Base-by-base conservation (phyloP, 1,140 invertebrate genomes). In the Pseudomyrmex gracilis region DNA sequence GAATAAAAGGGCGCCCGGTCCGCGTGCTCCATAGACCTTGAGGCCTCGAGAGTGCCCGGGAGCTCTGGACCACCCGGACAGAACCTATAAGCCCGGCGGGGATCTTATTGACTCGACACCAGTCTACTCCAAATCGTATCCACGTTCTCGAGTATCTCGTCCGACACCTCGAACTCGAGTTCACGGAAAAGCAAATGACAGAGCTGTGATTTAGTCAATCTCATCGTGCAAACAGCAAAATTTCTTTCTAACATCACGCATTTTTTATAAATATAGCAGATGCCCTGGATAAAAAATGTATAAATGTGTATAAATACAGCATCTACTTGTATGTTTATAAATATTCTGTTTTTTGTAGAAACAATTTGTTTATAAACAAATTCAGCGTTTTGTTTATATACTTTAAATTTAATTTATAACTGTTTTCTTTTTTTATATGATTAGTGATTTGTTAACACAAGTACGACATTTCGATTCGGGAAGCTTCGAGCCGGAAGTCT, bases 21-120 rank as follows among this genome's bases (percentile, higher is more conserved):
- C 82, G 64, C 60, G 64, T 84, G 87, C 34, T 84, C 53, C 53
- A 22, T 58, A 63, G 45, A 67, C 76, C 86, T 87, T 24, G 67
- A 83, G 87, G 73, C 73, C 73, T 68, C 80, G 73, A 83, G 85
- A 84, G 84, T 85, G 76, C 73, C 87, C 83, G 51, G 83, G 73
- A 83, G 85, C 70, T 84, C 74, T 34, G 90, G 92, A 93, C 92
- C 93, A 94, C 93, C 93, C 92, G 92, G 86, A 70, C 89, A 84
- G 90, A 86, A 87, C 89, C 89, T 88, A 87, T 88, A 89, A 60
- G 83, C 87, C 90, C 80, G 87, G 86, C 90, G 70, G 92, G 88
- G 86, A 92, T 92, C 91, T 90, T 92, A 94, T 93, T 91, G 91
- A 91, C 89, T 90, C 87, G 77, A 87, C 73, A 78, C 76, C 55